These are phyloP conservation scores for Drosophila macrospina DNA, from an alignment of 2,888 invertebrate genomes.

Conservation along the genomic window DNA sequence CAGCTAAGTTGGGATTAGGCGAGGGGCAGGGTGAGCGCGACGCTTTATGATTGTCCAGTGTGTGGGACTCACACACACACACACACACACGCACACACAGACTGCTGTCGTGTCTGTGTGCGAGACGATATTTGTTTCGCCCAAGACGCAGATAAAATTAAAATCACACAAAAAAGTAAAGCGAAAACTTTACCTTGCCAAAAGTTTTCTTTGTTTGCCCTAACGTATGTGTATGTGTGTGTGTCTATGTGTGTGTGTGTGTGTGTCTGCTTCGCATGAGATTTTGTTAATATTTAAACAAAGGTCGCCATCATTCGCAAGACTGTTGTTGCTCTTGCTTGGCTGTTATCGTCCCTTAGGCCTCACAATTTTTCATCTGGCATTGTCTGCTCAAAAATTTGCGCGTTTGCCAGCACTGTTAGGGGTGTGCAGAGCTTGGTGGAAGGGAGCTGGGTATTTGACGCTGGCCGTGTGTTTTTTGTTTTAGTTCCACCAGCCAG, in stretches of 20 bases:
- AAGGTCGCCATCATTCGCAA: slow-evolving; percentile 58
- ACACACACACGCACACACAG: slow-evolving; percentile 5
- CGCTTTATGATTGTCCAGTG: slow-evolving; percentile 73
- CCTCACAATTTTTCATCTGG: slow-evolving; percentile 71
- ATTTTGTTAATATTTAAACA: slow-evolving; percentile 72
- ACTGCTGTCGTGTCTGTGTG: slow-evolving; percentile 16
- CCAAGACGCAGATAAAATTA: slow-evolving; percentile 73
- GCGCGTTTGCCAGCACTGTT: slow-evolving; percentile 22
- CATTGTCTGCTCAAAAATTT: slow-evolving; percentile 65
- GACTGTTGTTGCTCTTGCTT: slow-evolving; percentile 27
- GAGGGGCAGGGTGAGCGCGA: slow-evolving; percentile 4
- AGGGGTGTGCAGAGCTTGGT: no score
- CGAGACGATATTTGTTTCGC: slow-evolving; percentile 64
- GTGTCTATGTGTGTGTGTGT: slow-evolving; percentile 6
- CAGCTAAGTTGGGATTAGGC: slow-evolving; percentile 37
- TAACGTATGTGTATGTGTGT: slow-evolving; percentile 14
- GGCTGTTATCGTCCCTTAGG: slow-evolving; percentile 62
- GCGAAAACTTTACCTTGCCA: slow-evolving; percentile 45
- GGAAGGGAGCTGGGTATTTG: slow-evolving; percentile 20
- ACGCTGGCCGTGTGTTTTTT: slow-evolving; percentile 56
- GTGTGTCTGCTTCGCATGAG: slow-evolving; percentile 40
- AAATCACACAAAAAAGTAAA: slow-evolving; percentile 55
- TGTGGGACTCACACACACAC: slow-evolving; percentile 15
- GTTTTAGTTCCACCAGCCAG: slow-evolving; percentile 54
- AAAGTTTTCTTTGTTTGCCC: slow-evolving; percentile 52